Evolutionary conservation across 2,113 vertebrate genomes (phyloP), one percentile per base, ranked within the genome.

Genomic region (Xenopus tropicalis): DNA sequence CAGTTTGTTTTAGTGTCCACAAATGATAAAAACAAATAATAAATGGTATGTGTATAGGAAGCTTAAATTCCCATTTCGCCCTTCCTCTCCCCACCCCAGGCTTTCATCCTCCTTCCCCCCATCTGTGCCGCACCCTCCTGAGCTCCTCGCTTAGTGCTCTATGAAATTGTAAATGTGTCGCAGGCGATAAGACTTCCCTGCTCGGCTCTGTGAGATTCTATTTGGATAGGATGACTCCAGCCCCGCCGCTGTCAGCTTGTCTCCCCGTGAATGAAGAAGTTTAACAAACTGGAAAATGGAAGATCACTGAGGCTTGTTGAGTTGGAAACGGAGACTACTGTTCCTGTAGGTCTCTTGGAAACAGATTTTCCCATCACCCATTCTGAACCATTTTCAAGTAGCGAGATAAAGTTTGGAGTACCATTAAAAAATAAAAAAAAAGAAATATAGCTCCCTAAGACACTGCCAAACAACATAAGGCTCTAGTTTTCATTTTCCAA

Each of bases 1-100:
- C 0, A 0, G 12, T 51, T 71, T 1, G 0, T 0, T 22, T 74
- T 0, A 1, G 4, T 0, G 0, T 54, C 48, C 66, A 14, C 0
- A 0, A 51, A 42, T 0, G 0, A 23, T 23, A 54, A 68, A 62
- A 61, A 68, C 43, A 8, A 44, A 44, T 44, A 44, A 44, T 44
- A 44, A 44, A 48, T 48, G 1, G 46, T 17, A 48, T 74, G 66
- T 62, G 42, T 68, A 65, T 52, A 44, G 62, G 62, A 44, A 44
- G 62, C 62, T 44, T 65, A 68, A 68, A 74, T 65, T 54, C 46
- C 24, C 29, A n/a, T 57, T 69, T 57, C 52, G 61, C 64, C 65
- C 72, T 42, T 62, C 57, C 66, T 61, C 57, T 69, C 72, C 37
- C 23, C 61, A 68, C 72, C 65, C 65, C 61, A 43, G 72, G 57